phyloP scores from a whole-genome alignment of 1,140 invertebrate species.

The Euwallacea fornicatus region DNA sequence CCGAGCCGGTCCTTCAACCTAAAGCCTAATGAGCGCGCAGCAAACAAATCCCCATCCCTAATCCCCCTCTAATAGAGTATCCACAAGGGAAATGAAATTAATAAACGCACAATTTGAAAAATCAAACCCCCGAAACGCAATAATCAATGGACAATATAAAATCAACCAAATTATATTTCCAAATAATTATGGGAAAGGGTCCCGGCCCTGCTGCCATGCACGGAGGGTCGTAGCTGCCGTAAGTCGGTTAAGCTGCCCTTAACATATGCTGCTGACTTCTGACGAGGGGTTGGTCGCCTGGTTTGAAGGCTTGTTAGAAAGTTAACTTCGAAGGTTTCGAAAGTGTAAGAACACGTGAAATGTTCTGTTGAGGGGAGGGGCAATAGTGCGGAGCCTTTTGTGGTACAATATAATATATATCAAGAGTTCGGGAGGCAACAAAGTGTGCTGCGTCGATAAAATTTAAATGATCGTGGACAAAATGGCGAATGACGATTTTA shows the following conservation, averaged over 20 bases:
- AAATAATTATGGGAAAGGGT: constrained; percentile 34
- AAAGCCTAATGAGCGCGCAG: too few relatives aligned
- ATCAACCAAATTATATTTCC: constrained; percentile 37
- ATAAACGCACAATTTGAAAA: constrained; percentile 38
- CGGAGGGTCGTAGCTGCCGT: constrained; percentile 4
- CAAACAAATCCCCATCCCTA: too few relatives aligned
- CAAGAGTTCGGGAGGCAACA: too few relatives aligned
- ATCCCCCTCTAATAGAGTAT: too few relatives aligned
- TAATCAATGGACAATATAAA: constrained; percentile 38
- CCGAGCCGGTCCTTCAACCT: too few relatives aligned
- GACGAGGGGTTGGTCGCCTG: background rate
- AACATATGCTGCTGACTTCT: constrained; percentile 18
- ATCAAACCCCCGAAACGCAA: constrained; percentile 33
- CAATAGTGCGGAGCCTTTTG: too few relatives aligned
- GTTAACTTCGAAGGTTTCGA: background rate
- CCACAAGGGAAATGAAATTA: constrained; percentile 32
- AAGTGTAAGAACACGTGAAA: too few relatives aligned
- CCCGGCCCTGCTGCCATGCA: background rate
- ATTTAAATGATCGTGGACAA: too few relatives aligned
- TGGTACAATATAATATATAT: too few relatives aligned
- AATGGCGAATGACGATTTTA: too few relatives aligned
- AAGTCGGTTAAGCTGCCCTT: constrained; percentile 25
- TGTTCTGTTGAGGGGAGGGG: too few relatives aligned
- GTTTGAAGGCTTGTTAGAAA: background rate
- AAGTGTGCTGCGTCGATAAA: too few relatives aligned